Base-by-base conservation (phyloP, 2,797 vertebrate species). In the Podarcis siculus region DNA sequence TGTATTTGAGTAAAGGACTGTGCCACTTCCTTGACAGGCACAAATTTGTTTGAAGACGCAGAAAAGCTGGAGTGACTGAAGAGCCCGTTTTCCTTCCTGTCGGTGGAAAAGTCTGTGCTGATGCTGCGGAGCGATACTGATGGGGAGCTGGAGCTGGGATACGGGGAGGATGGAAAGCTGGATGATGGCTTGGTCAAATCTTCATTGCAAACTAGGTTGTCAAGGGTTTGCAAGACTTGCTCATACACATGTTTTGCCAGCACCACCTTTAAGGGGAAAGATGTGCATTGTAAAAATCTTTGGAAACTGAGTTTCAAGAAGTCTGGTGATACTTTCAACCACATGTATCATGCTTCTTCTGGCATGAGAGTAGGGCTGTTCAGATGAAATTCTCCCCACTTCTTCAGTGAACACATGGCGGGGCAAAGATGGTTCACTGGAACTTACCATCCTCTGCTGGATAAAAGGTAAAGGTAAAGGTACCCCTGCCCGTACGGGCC, bases 191-290 rank as follows among this genome's bases (percentile, higher is more conserved):
- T 97, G 85, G 95, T 97, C 91, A 97, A 95, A 81, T 99, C 98
- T 95, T 99, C 98, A 19, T 92, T 99, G 89, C 98, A 97, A 79
- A 98, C 98, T 61, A 99, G 96, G 92, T 98, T 99, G 96, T 99
- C 99, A 91, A 99, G 95, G 0, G 99, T 99, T 91, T 99, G 98
- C 35, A 99, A 97, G 81, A 99, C 98, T 94, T 99, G 99, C 88
- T 99, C 99, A 83, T 99, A 99, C 0, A 99, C 99, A 0, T 98
- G 97, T 92, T 99, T 99, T 92, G 98, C 99, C 84, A 99, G 97
- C 93, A 98, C 98, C 89, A 99, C 98, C 99, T 99, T 5, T 0
- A 92, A 91, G 88, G 15, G 35, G 5, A n/a, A 8, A 67, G 25
- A 71, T 10, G 23, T 55, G 15, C n/a, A 35, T 32, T 10, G 37